These are phyloP conservation scores for Gadus chalcogrammus DNA, from an alignment of 2,113 vertebrate genomes.

Conservation along the genomic window DNA sequence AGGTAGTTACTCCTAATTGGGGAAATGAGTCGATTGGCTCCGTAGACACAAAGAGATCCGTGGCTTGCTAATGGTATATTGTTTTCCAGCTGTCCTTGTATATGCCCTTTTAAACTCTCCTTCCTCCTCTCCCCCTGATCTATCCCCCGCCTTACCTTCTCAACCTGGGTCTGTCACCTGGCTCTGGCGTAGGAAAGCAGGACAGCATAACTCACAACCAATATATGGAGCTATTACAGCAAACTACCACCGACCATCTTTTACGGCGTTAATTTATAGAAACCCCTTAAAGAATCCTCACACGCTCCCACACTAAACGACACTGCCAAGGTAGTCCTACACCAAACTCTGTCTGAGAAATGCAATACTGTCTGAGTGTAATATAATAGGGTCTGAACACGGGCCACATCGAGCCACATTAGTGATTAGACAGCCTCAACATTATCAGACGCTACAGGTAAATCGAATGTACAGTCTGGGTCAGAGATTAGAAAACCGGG, in stretches of 20 bases:
- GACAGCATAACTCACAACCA: not conserved
- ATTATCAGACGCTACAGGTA: not conserved
- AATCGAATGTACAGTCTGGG: not conserved
- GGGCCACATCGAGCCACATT: not conserved
- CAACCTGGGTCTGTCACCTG: not conserved
- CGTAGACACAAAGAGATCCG: not conserved
- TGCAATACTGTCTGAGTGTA: too few relatives aligned
- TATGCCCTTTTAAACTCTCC: not conserved
- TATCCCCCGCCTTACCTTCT: not conserved
- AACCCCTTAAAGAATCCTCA: constrained; percentile 21
- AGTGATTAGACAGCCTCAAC: not conserved
- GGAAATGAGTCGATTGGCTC: constrained; percentile 4
- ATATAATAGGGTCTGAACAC: not conserved
- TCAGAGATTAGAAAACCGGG: not conserved
- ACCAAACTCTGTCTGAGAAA: not conserved
- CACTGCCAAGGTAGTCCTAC: constrained; percentile 15
- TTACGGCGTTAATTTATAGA: constrained; percentile 30
- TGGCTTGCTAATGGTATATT: not conserved
- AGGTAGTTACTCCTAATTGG: constrained; percentile 6
- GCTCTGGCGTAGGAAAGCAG: not conserved
- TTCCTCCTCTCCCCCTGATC: not conserved
- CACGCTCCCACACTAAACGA: constrained; percentile 7
- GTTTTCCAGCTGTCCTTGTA: not conserved
- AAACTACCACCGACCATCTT: constrained; percentile 18
- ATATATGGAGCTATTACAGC: constrained; percentile 33